Conservation (phyloP, 2,888 invertebrate genomes). For the Cantharis lateralis region DNA sequence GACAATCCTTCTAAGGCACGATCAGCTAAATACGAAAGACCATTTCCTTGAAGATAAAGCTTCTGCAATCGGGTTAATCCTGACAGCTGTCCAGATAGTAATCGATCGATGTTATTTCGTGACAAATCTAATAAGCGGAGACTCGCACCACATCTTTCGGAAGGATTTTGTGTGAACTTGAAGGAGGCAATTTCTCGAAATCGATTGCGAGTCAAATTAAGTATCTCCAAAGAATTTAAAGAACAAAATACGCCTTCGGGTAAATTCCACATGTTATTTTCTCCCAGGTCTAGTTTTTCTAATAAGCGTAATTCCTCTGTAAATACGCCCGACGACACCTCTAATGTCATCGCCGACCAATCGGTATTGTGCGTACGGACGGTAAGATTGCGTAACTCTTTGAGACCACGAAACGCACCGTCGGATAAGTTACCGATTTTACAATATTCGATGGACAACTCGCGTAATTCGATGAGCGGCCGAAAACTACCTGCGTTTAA, state of each 20-base stretch:
- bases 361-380: constrained; percentile 83
- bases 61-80: constrained; percentile 73
- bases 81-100: constrained; percentile 74
- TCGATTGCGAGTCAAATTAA: constrained; percentile 80
- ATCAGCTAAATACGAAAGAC: constrained; percentile 75
- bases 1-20: constrained; percentile 77
- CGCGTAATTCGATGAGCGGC: constrained; percentile 74
- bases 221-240: constrained; percentile 71
- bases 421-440: constrained; percentile 81
- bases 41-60: constrained; percentile 77
- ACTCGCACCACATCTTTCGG: constrained; percentile 72
- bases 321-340: constrained; percentile 75
- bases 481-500: constrained; percentile 77
- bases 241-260: constrained; percentile 79
- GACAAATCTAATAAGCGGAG: constrained; percentile 75
- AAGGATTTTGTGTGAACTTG: constrained; percentile 67
- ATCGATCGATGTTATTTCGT: constrained; percentile 75
- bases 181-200: constrained; percentile 76
- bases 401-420: constrained; percentile 80
- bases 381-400: constrained; percentile 77
- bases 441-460: constrained; percentile 80
- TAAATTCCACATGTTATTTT: constrained; percentile 80
- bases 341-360: constrained; percentile 80
- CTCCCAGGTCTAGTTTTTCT: constrained; percentile 75
- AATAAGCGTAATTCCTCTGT: constrained; percentile 73